Percentiles rank a stretch among this genome's conserved stretches.
phyloP scores from a whole-genome alignment of 2,797 vertebrate species.

The Poecilia velifera region DNA sequence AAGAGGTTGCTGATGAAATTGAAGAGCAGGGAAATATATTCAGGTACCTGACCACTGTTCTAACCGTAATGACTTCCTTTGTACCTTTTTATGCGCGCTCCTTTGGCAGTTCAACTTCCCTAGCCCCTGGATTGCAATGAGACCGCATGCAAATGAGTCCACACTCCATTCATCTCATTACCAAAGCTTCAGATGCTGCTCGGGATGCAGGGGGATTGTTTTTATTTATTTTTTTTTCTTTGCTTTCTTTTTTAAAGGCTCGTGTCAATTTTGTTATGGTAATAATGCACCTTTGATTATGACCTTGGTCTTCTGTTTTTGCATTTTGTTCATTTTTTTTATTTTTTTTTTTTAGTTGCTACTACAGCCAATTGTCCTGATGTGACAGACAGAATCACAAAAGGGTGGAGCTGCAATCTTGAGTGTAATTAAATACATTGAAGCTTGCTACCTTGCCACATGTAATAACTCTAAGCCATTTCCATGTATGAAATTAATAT shows the following conservation, averaged over 20 bases:
- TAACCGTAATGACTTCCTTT: slow-evolving; percentile 42
- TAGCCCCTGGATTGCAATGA: slow-evolving; percentile 43
- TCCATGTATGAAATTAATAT: slow-evolving; percentile 54
- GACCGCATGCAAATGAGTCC: slow-evolving; percentile 56
- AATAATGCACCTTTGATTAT: slow-evolving; percentile 3
- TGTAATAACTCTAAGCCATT: slow-evolving; percentile 23
- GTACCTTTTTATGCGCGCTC: slow-evolving; percentile 34
- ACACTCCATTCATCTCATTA: slow-evolving; percentile 64
- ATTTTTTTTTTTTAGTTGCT: slow-evolving; percentile 2
- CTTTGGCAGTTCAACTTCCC: slow-evolving; percentile 30
- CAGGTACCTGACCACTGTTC: slow-evolving; percentile 73
- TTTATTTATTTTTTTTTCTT: no score
- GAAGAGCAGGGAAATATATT: slow-evolving; percentile 83
- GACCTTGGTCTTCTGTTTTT: slow-evolving; percentile 12
- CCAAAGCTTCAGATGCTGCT: slow-evolving; percentile 39
- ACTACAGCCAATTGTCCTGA: slow-evolving; percentile 28
- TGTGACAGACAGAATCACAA: slow-evolving; percentile 43
- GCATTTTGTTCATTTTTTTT: slow-evolving; percentile 8
- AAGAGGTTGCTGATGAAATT: slow-evolving; percentile 83
- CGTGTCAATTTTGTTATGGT: slow-evolving; percentile 40
- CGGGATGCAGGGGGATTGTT: background rate
- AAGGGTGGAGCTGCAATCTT: slow-evolving; percentile 63
- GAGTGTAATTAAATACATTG: slow-evolving; percentile 15
- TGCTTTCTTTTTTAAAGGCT: background rate
- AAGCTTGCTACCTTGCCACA: slow-evolving; percentile 14